Evolutionary conservation across 1,140 invertebrate species (phyloP), one percentile per base, ranked within the genome.

Genomic region (Zelostemma sp.): DNA sequence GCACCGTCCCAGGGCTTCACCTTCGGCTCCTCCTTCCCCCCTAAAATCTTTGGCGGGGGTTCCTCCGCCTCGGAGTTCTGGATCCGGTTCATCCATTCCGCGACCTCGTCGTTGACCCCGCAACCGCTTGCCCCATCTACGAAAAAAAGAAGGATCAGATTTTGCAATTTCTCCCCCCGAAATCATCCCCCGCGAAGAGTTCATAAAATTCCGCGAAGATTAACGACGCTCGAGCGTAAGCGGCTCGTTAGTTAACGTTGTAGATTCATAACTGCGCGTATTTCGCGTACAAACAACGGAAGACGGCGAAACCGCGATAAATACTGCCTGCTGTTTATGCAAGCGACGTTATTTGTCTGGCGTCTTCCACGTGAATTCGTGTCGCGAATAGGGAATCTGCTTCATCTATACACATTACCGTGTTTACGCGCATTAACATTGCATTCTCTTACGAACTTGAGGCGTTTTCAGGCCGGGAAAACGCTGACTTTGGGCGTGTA

Each of bases 51-150:
- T 5, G 81, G 76, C 1, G 80, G 74, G 3, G 78, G 67, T 2
- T 91, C 89, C n/a, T 90, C 86, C 55, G 92, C 90, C 0, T 90
- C 95, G 6, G 95, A 95, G 85, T 95, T 94, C 81, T 97, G 95
- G 68, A 98, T 90, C 62, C 87, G 88, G 64, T 96, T 91, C 96
- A 98, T 98, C 95, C 95, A 97, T 72, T 95, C 89, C 54, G 91
- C 89, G 17, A 96, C 89, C 57, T 95, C 92, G 60, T 94, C 92
- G 8, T 90, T 95, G 31, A 96, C 91, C 40, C 95, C 96, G 85
- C 95, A 97, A 6, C 95, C 95, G 63, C 89, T 91, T 19, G 90
- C 89, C 81, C 93, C 92, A 81, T 92, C 92, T 93, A 78, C 11
- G 76, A 67, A 38, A 51, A 48, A 56, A 51, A 56, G 54, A 45